Base-by-base conservation (phyloP, 2,113 vertebrate species). In the Rhea pennata region DNA sequence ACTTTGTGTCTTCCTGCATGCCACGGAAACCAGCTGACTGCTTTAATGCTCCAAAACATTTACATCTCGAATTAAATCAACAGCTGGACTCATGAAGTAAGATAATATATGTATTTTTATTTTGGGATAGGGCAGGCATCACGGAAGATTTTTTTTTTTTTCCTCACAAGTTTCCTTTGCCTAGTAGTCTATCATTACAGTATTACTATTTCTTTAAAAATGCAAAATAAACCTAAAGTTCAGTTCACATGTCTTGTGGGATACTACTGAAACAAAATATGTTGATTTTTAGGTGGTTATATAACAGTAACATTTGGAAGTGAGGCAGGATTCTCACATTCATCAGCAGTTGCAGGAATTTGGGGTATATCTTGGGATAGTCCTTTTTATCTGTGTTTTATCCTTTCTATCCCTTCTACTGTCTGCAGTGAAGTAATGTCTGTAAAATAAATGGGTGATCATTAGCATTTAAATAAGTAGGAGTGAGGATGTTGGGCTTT, bases 301-400 rank as follows among this genome's bases (percentile, higher is more conserved):
- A 10, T 4, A 62, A 70, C 67, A 26, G 39, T 54, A n/a, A 8
- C 39, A 20, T 1, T 1, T 17, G 26, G 31, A 33, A 12, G 29
- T 73, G 23, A 61, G 39, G 12, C 10, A 8, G 10, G 42, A 64
- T 74, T 74, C 36, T 64, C 2, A 0, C 6, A 23, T n/a, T 70
- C 5, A 1, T 70, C 48, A 58, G 33, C 62, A 0, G 0, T 51
- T 56, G 12, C 5, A n/a, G 66, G 42, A 69, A 40, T 56, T 36
- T 1, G 0, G 48, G 42, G 6, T 64, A 1, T 51, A 15, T 56
- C 42, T 73, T 73, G 24, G 24, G 46, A 23, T 29, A 66, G 58
- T 15, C 21, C 42, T 75, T 64, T 80, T 54, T 26, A 64, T 64
- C 24, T 36, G 22, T 5, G 3, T 65, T 44, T 15, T 40, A n/a